Evolutionary conservation across 2,888 invertebrate species (phyloP).

Genomic region (Plagodis pulveraria): DNA sequence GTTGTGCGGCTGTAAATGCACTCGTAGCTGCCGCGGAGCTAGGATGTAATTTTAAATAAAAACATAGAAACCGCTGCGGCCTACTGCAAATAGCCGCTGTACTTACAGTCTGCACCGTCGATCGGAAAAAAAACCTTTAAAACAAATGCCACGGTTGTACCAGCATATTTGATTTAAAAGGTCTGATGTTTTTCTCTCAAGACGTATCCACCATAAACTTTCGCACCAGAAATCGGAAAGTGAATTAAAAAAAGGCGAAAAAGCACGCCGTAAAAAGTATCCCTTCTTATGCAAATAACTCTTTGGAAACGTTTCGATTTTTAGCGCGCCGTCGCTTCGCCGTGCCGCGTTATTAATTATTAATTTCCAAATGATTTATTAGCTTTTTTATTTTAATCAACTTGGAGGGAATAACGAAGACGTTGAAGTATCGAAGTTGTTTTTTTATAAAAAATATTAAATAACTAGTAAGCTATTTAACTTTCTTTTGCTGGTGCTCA

Average conservation of each 20-base stretch:
- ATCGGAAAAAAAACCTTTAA: no score
- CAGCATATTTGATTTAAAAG: no score
- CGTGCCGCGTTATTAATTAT: conserved; percentile 74
- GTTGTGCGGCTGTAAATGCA: no score
- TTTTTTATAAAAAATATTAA: background rate
- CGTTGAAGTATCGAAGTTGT: background rate
- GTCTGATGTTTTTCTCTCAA: no score
- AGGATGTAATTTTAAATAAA: no score
- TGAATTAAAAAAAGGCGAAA: conserved; percentile 54
- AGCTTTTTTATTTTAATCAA: conserved; percentile 48
- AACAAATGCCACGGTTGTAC: no score
- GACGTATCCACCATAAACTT: conserved; percentile 48
- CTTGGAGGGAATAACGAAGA: conserved; percentile 16
- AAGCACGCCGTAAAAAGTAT: conserved; percentile 54
- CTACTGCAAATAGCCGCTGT: no score
- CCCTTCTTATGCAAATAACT: conserved; percentile 77
- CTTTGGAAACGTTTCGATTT: conserved; percentile 71
- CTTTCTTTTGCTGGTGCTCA: no score
- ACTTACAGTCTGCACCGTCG: no score
- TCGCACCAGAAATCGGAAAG: conserved; percentile 56
- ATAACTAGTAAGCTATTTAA: background rate
- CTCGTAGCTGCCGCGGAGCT: no score
- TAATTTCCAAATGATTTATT: conserved; percentile 83
- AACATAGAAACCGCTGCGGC: no score
- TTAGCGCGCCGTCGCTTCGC: conserved; percentile 62